phyloP scores from a whole-genome alignment of 2,113 vertebrate species.

The Ameiurus melas region DNA sequence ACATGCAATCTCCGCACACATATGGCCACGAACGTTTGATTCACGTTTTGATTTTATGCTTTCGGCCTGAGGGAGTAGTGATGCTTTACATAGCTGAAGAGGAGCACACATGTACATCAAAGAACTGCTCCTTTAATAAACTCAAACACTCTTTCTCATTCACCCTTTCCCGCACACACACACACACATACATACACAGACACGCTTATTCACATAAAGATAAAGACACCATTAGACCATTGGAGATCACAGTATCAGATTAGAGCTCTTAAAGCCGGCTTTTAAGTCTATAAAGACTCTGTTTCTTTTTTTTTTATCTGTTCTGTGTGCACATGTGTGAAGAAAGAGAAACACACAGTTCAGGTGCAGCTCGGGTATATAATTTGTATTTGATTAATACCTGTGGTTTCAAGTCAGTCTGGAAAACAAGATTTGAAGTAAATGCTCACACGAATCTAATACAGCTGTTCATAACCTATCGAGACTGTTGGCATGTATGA shows the following conservation, averaged over 20 bases:
- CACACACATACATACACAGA: background rate
- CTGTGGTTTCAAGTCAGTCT: conserved; percentile 18
- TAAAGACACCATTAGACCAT: conserved; percentile 51
- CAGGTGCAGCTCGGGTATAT: conserved; percentile 21
- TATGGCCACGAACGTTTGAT: background rate
- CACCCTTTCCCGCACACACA: background rate
- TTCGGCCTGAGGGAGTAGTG: conserved; percentile 7
- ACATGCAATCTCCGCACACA: too few species aligned
- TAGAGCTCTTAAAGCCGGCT: conserved; percentile 63
- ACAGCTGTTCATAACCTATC: background rate
- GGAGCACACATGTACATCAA: conserved; percentile 33
- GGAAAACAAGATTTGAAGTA: conserved; percentile 1
- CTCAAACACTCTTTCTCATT: background rate
- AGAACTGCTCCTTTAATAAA: conserved; percentile 7
- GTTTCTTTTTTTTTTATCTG: background rate
- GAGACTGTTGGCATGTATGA: background rate
- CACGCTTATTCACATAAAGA: background rate
- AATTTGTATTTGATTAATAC: conserved; percentile 19
- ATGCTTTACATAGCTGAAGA: conserved; percentile 28
- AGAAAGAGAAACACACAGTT: background rate
- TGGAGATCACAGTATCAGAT: conserved; percentile 67
- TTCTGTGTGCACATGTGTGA: background rate
- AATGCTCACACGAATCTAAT: background rate
- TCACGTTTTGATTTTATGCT: conserved; percentile 12
- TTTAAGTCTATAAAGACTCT: conserved; percentile 20